These are phyloP conservation scores for Brachyptera risi DNA, from an alignment of 2,888 invertebrate species.

Conservation along the genomic window DNA sequence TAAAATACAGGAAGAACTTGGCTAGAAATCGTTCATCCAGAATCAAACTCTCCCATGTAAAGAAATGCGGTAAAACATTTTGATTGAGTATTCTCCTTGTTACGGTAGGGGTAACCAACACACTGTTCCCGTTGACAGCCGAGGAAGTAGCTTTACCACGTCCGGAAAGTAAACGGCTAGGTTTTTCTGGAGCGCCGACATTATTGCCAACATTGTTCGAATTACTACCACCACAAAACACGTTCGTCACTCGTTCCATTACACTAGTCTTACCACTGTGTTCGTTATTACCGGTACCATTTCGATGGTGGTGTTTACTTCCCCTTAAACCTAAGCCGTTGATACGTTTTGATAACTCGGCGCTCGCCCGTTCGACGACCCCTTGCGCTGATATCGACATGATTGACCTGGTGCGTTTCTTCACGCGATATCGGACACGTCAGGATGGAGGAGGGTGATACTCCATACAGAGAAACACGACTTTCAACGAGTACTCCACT, in stretches of 20 bases:
- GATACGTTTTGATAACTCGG: constrained; percentile 84
- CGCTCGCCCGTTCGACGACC: constrained; percentile 87
- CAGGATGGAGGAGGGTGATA: not conserved
- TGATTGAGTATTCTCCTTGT: constrained; percentile 36
- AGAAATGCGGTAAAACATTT: constrained; percentile 47
- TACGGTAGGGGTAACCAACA: constrained; percentile 39
- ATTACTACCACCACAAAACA: constrained; percentile 68
- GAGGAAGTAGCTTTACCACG: constrained; percentile 37
- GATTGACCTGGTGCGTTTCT: constrained; percentile 24
- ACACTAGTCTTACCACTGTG: constrained; percentile 56
- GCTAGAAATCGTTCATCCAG: constrained; percentile 81
- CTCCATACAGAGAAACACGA: not conserved
- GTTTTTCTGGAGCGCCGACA: constrained; percentile 48
- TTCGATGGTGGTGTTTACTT: constrained; percentile 47
- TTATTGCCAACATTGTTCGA: constrained; percentile 38
- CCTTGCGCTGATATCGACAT: constrained; percentile 82
- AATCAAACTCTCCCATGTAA: constrained; percentile 70
- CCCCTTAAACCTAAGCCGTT: constrained; percentile 73
- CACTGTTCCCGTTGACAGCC: constrained; percentile 35
- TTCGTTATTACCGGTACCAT: constrained; percentile 14
- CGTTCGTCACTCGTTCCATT: constrained; percentile 84
- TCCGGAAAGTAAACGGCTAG: constrained; percentile 44
- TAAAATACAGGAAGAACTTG: constrained; percentile 79
- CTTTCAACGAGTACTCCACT: not conserved
- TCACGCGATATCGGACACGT: constrained; percentile 1